Evolutionary conservation across 2,797 vertebrate species (phyloP).

Genomic region (Ptychadena robeensis): DNA sequence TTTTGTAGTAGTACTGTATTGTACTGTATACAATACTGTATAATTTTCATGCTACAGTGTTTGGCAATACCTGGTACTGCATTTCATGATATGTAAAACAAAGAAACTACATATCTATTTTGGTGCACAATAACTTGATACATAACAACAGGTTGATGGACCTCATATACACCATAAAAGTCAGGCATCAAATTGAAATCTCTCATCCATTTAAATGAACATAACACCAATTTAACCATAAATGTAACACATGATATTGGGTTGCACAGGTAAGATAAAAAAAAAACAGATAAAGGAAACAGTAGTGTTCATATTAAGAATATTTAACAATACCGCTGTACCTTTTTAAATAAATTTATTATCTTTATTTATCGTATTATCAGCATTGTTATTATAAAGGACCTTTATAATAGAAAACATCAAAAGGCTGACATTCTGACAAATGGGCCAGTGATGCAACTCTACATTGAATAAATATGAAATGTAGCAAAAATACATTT

Average conservation of each 20-base stretch:
- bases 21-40: no score
- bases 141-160: background rate
- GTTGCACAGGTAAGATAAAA: background rate
- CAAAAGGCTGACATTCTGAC: constrained; percentile 45
- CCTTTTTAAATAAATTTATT: constrained; percentile 33
- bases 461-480: constrained; percentile 49
- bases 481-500: constrained; percentile 55
- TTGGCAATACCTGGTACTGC: background rate
- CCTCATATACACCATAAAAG: background rate
- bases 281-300: background rate
- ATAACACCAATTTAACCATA: background rate
- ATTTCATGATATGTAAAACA: background rate
- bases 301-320: background rate
- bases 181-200: background rate
- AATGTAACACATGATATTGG: background rate
- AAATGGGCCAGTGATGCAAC: constrained; percentile 42
- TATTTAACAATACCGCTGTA: constrained; percentile 5
- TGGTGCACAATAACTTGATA: background rate
- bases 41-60: background rate
- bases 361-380: constrained; percentile 21
- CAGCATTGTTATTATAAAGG: constrained; percentile 49
- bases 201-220: background rate
- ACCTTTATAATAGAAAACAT: constrained; percentile 46
- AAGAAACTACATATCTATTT: background rate
- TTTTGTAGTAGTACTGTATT: no score